Evolutionary conservation across 2,113 vertebrate species (phyloP).

Genomic region (Oreochromis spilurus): DNA sequence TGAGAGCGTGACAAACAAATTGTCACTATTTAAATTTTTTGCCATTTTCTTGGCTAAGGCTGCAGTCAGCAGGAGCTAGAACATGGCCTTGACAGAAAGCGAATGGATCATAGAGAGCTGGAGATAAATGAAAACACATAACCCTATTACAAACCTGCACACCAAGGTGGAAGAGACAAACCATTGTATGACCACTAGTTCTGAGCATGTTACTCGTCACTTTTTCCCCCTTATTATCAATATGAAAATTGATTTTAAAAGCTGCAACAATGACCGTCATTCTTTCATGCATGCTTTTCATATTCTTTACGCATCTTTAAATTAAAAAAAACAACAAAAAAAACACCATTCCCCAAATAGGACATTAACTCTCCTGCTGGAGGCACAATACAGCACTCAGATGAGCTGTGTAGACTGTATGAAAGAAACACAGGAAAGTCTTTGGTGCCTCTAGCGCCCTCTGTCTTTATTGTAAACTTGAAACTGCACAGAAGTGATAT

Average conservation of each 20-base stretch:
- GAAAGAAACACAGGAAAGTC: not conserved
- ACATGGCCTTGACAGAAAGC: constrained; percentile 2
- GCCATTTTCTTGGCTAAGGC: not conserved
- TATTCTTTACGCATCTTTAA: not conserved
- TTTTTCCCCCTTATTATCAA: not conserved
- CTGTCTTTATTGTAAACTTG: not conserved
- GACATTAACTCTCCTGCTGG: not conserved
- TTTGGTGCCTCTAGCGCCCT: not conserved
- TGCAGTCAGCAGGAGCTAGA: not conserved
- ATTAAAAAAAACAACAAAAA: not conserved
- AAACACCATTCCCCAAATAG: not conserved
- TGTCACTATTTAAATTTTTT: not conserved
- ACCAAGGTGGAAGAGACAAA: not conserved
- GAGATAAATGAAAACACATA: not conserved
- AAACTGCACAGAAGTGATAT: not conserved
- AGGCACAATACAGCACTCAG: not conserved
- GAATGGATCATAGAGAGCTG: constrained; percentile 11
- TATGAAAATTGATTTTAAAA: not conserved
- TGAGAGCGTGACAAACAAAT: not conserved
- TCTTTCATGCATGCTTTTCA: not conserved
- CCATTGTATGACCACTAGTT: not conserved
- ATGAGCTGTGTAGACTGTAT: not conserved
- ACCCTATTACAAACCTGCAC: not conserved
- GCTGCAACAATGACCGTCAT: not conserved
- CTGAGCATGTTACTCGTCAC: not conserved